A percentile compares a stretch with the other conserved stretches of the same genome.
Evolutionary conservation across 37 sponge, comb jelly and placozoan species (phyloP).

Genomic region (Cladorhizidae sp.): DNA sequence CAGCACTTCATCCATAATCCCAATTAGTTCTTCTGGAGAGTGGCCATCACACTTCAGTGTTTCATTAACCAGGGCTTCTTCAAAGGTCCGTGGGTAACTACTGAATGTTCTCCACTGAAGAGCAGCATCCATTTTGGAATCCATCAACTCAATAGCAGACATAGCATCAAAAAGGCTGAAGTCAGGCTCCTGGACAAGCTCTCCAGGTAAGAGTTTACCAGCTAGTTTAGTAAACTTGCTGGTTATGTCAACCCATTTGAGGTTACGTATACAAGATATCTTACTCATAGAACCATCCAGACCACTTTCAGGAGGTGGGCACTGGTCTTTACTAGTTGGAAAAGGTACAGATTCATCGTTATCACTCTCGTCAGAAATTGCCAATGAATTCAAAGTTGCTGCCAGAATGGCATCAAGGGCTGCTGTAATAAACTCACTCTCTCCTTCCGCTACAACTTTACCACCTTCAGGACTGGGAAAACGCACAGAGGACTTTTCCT

Average conservation of each 20-base stretch:
- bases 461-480: not conserved
- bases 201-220: constrained; percentile 43
- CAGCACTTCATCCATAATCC: constrained; percentile 90
- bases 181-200: constrained; percentile 73
- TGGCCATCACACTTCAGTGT: constrained; percentile 63
- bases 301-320: not conserved
- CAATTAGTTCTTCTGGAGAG: constrained; percentile 65
- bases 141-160: constrained; percentile 96
- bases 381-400: constrained; percentile 4
- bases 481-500: not conserved
- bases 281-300: not conserved
- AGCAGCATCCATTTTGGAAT: constrained; percentile 91
- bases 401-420: constrained; percentile 47
- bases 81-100: constrained; percentile 45
- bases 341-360: not conserved
- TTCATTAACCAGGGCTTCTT: constrained; percentile 61
- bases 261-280: not conserved
- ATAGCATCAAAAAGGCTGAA: constrained; percentile 96
- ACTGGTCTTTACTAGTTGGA: not conserved
- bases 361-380: constrained; percentile 1
- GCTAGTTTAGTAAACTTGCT: constrained; percentile 38
- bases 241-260: constrained; percentile 74
- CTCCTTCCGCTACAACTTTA: not conserved
- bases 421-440: constrained; percentile 10
- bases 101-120: constrained; percentile 57